These are phyloP conservation scores for Omphaloscelis lunosa DNA, from an alignment of 2,888 invertebrate species.

Conservation along the genomic window DNA sequence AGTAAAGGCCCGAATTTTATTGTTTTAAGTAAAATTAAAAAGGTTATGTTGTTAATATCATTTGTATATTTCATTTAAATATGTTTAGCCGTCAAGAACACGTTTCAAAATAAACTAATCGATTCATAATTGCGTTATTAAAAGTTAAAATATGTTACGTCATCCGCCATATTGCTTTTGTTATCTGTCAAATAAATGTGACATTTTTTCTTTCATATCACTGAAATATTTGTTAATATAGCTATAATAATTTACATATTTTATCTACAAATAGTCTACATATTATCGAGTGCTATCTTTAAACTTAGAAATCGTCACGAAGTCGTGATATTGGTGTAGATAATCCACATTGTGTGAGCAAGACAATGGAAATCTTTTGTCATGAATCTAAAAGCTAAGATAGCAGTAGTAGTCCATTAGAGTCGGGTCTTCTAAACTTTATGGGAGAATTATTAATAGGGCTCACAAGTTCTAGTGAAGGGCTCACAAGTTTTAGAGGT, in stretches of 20 bases:
- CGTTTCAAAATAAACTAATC: constrained; percentile 54
- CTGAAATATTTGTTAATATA: neutral
- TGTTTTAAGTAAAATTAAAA: constrained; percentile 43
- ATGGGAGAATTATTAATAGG: neutral
- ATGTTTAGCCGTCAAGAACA: constrained; percentile 45
- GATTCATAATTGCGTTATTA: neutral
- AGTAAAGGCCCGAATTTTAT: constrained; percentile 44
- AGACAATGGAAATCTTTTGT: constrained; percentile 12
- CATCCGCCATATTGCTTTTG: constrained; percentile 11
- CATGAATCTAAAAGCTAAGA: neutral
- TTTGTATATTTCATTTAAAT: constrained; percentile 66
- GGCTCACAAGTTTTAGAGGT: too few species aligned
- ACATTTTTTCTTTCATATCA: neutral
- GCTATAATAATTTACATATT: neutral
- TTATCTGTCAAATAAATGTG: neutral
- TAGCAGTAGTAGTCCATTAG: neutral
- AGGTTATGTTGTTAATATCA: constrained; percentile 61
- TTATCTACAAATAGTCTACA: neutral
- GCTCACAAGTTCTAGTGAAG: too few species aligned
- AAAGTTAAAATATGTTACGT: neutral
- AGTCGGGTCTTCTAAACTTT: neutral
- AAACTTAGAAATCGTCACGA: constrained; percentile 31
- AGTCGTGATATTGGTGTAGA: constrained; percentile 14
- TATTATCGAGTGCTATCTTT: neutral
- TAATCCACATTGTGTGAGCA: neutral